These are phyloP conservation scores for Tragelaphus strepsiceros DNA, from an alignment of 2,113 vertebrate genomes.

Conservation along the genomic window DNA sequence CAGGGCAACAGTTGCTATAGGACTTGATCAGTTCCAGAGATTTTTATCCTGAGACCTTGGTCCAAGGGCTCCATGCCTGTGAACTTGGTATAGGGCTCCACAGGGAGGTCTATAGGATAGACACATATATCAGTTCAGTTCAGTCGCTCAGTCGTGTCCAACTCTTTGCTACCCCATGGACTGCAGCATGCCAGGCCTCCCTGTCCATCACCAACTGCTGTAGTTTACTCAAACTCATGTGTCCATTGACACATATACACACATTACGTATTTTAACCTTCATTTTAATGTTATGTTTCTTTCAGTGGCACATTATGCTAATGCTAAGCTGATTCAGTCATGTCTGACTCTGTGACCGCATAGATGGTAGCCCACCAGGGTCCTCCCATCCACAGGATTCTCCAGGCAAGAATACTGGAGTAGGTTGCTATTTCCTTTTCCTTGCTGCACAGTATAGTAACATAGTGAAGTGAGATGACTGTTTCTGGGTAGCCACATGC, in stretches of 20 bases:
- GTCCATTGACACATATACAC: neutral
- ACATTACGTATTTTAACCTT: neutral
- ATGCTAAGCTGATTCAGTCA: no score
- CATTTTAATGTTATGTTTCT: neutral
- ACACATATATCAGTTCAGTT: neutral
- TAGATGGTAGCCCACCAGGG: no score
- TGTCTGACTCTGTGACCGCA: fast-evolving
- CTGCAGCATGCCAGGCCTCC: neutral
- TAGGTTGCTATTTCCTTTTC: no score
- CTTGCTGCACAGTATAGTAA: neutral
- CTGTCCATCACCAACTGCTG: neutral
- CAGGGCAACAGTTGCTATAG: neutral
- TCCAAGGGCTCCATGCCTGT: neutral
- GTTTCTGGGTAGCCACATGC: neutral
- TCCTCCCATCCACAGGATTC: no score
- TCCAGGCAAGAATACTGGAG: no score
- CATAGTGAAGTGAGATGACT: neutral
- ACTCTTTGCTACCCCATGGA: neutral
- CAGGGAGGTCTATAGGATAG: neutral
- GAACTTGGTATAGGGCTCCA: neutral
- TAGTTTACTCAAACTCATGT: neutral
- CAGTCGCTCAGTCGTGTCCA: neutral
- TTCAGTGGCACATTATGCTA: neutral
- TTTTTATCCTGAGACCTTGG: neutral
- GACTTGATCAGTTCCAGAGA: neutral